Conservation (phyloP, 2,888 invertebrate species). For the Lepidocyrtinus sp. region DNA sequence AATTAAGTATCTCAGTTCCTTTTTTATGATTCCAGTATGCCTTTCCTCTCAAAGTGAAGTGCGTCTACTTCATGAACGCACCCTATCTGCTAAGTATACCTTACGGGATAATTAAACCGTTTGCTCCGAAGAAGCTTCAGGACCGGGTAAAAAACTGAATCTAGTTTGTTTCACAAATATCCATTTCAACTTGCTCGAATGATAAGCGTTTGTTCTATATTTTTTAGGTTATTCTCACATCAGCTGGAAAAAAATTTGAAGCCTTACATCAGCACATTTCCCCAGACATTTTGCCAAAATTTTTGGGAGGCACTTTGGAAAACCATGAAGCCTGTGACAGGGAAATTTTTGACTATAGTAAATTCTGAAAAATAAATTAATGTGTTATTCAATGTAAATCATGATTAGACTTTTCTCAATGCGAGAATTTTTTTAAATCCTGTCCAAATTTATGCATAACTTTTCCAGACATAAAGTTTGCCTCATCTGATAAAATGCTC, state of each 20-base stretch:
- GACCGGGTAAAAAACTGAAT: slow-evolving; percentile 26
- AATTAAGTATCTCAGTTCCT: neutral
- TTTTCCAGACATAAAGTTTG: no score
- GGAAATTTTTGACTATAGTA: slow-evolving; percentile 13
- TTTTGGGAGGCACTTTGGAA: slow-evolving; percentile 19
- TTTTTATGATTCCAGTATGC: slow-evolving; percentile 25
- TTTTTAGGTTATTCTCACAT: slow-evolving; percentile 20
- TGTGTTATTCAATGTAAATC: no score
- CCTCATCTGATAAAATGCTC: no score
- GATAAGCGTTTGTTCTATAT: neutral
- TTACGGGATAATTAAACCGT: slow-evolving; percentile 35
- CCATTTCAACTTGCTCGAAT: no score
- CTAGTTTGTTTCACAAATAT: neutral
- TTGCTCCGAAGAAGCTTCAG: slow-evolving; percentile 40
- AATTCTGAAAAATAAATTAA: neutral
- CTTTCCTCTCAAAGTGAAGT: slow-evolving; percentile 26
- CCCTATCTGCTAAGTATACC: slow-evolving; percentile 29
- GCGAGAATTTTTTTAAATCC: no score
- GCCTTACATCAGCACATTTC: slow-evolving; percentile 27
- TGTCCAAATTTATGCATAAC: no score
- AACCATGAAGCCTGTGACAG: neutral
- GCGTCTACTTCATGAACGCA: slow-evolving; percentile 26
- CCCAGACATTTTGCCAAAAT: slow-evolving; percentile 29
- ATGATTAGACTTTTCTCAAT: no score
- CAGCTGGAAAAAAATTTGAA: slow-evolving; percentile 24